Base-by-base conservation (phyloP, 2,113 vertebrate species). In the Martes martes region DNA sequence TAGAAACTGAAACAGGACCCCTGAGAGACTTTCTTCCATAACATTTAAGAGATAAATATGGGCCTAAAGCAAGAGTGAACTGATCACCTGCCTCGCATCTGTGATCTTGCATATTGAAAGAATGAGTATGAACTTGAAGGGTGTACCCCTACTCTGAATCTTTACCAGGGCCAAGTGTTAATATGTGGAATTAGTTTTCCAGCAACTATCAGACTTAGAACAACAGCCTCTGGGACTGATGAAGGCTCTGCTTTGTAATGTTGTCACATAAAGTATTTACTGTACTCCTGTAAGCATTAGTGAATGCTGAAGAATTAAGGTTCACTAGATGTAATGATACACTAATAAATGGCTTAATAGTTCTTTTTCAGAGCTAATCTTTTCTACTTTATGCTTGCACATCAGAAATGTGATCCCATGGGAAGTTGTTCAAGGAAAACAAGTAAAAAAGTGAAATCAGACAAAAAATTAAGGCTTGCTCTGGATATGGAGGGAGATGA, bases 161-260 rank as follows among this genome's bases (percentile, higher is more conserved):
- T 97, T 95, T 74, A 94, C 84, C 7, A 71, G 36, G 28, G 36
- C 21, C 78, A 59, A 90, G 31, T 52, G 59, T 91, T 91, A 57
- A 95, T 59, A 9, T 92, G 87, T 97, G 42, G 33, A 95, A 84
- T 97, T 92, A 94, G 45, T 95, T 90, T 97, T 81, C 74, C 45
- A 47, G 45, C 93, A 96, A 67, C 73, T 23, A 39, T 95, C 82
- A 83, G 36, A 82, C 45, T 55, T 94, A 55, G 11, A 67, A 36
- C 67, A 93, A 42, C 47, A 89, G 28, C 57, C 67, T 97, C 18
- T 79, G 33, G n/a, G 82, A 71, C 26, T 91, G 74, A 84, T 90
- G 61, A 94, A 91, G 95, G 28, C n/a, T 82, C 71, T 88, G 81
- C 85, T 96, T 93, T 94, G 23, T 83, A 61, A 24, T 74, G 14